phyloP scores from a whole-genome alignment of 2,113 vertebrate genomes.

The Ophthalmolycus amberensis region DNA sequence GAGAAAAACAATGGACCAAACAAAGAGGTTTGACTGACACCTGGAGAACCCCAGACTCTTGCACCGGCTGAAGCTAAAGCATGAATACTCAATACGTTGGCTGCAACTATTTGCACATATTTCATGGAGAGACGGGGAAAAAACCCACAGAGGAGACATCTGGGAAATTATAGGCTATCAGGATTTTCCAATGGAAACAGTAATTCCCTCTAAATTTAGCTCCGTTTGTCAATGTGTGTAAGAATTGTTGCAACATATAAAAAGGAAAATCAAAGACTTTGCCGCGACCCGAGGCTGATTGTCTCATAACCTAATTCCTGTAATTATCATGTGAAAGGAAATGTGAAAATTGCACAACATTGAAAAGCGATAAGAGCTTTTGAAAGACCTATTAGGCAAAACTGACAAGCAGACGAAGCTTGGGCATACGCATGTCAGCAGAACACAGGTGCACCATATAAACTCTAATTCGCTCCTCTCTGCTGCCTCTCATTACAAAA shows the following conservation, averaged over 20 bases:
- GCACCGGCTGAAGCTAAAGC: neutral
- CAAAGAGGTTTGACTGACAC: constrained; percentile 22
- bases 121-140: neutral
- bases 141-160: constrained; percentile 15
- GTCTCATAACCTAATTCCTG: constrained; percentile 53
- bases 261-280: constrained; percentile 41
- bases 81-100: constrained; percentile 3
- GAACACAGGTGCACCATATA: constrained; percentile 64
- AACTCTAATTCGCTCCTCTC: constrained; percentile 24
- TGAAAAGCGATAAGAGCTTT: constrained; percentile 47
- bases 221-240: constrained; percentile 29
- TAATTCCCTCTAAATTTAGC: constrained; percentile 35
- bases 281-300: constrained; percentile 10
- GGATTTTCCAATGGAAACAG: constrained; percentile 12
- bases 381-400: constrained; percentile 54
- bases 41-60: neutral
- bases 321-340: constrained; percentile 70
- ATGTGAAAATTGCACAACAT: constrained; percentile 56
- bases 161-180: constrained; percentile 42
- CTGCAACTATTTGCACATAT: constrained; percentile 29
- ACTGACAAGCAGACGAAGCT: constrained; percentile 43
- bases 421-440: constrained; percentile 55
- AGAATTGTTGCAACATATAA: constrained; percentile 33
- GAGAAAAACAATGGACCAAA: constrained; percentile 8
- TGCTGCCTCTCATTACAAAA: constrained; percentile 59